Evolutionary conservation across 2,888 invertebrate species (phyloP).

Genomic region (Mongoloraphidia duomilia): DNA sequence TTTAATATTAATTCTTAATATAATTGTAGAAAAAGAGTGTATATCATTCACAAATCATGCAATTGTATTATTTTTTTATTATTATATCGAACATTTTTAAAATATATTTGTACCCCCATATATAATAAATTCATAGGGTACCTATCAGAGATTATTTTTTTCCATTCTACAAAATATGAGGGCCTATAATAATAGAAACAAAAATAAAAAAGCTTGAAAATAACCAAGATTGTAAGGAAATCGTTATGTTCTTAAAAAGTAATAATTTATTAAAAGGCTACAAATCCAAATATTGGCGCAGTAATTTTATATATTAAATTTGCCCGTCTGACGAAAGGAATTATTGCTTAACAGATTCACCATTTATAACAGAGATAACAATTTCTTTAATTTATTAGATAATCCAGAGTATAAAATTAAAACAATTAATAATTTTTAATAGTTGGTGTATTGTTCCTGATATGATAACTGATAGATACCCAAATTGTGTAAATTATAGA

Average conservation of each 20-base stretch:
- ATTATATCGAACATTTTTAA: not conserved
- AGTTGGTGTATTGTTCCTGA: not conserved
- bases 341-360: not conserved
- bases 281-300: not conserved
- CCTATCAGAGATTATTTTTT: not conserved
- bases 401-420: not conserved
- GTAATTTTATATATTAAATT: not conserved
- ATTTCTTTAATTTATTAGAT: not conserved
- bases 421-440: not conserved
- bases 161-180: not conserved
- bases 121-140: not conserved
- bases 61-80: not conserved
- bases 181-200: not conserved
- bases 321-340: not conserved
- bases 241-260: not conserved
- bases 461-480: not conserved
- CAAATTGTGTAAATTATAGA: not conserved
- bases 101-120: not conserved
- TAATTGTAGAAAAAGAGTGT: slow-evolving; percentile 5
- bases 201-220: not conserved
- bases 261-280: not conserved
- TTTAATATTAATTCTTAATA: slow-evolving; percentile 1
- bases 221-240: not conserved
- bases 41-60: slow-evolving; percentile 1
- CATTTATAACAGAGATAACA: not conserved